Evolutionary conservation across 23 tunicate species (phyloP), one percentile per base, ranked within the genome.

Genomic region (Trididemnum clinides): DNA sequence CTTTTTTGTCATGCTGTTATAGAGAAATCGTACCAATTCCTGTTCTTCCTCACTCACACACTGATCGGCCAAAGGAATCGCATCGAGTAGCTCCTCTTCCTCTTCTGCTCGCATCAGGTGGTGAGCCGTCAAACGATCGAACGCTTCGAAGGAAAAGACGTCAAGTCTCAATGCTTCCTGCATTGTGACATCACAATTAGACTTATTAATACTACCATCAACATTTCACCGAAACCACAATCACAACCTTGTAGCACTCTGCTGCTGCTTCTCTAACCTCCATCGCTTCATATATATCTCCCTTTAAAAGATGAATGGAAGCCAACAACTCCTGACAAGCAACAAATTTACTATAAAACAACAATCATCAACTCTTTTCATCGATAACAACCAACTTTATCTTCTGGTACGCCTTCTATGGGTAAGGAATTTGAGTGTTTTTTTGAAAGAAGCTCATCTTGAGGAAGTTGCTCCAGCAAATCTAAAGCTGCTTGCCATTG

Each of bases 141-240:
- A 94, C 19, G 98, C 98, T 64, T 94, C 98, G 72, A 81, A 89
- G 22, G 88, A 89, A 64, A 79, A 94, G 10, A 85, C 90, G 82
- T 94, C 98, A 21, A 71, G 85, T 31, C 72, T 77, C 44, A 94
- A 64, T 1, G 98, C 98, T 21, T 85, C 94, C 94, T 86, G 57
- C n/a, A n/a, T n/a, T n/a, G n/a, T n/a, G n/a, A n/a, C n/a, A n/a
- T n/a, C 19, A 0, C n/a, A n/a, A n/a, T n/a, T n/a, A n/a, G n/a
- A n/a, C n/a, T n/a, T n/a, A n/a, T n/a, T n/a, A n/a, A n/a, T n/a
- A n/a, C n/a, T n/a, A n/a, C n/a, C n/a, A n/a, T n/a, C n/a, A n/a
- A n/a, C n/a, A n/a, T n/a, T n/a, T n/a, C n/a, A n/a, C n/a, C n/a
- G n/a, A n/a, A 44, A 44, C 10, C 15, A 7, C 54, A 10, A 4